Conservation (phyloP, 1,140 invertebrate genomes). For the Macrostomum lignano region DNA sequence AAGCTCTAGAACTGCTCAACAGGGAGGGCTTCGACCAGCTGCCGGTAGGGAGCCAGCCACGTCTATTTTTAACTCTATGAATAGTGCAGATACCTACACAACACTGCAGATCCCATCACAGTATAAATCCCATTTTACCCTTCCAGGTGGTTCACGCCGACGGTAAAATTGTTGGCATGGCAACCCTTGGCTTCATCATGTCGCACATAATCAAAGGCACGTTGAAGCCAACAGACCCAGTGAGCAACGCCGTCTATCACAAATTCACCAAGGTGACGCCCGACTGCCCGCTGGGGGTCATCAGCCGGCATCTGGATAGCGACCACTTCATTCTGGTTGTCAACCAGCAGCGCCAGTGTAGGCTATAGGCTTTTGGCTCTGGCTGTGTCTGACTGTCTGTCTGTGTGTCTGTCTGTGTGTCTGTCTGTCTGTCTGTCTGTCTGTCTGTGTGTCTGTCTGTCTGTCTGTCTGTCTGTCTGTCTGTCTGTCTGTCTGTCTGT, state of each 20-base stretch:
- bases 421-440: background rate
- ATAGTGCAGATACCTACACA: too few species aligned
- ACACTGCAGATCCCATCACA: too few species aligned
- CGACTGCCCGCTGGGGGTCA: too few species aligned
- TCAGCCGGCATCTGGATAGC: slow-evolving; percentile 46
- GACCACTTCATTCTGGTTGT: slow-evolving; percentile 46
- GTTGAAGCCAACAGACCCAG: slow-evolving; percentile 33
- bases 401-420: slow-evolving; percentile 4
- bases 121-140: too few species aligned
- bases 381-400: slow-evolving; percentile 3
- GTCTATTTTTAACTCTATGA: too few species aligned
- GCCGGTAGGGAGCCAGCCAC: too few species aligned
- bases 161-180: slow-evolving; percentile 39
- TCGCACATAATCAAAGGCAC: slow-evolving; percentile 39
- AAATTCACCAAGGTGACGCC: slow-evolving; percentile 43
- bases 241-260: slow-evolving; percentile 39
- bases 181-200: slow-evolving; percentile 42
- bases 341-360: slow-evolving; percentile 33
- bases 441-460: slow-evolving; percentile 7
- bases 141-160: too few species aligned
- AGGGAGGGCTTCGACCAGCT: slow-evolving; percentile 38
- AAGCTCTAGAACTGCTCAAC: slow-evolving; percentile 40
- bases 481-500: background rate
- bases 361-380: slow-evolving; percentile 21
- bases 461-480: slow-evolving; percentile 5